These are phyloP conservation scores for Pachypeltis micranthus DNA, from an alignment of 1,140 invertebrate genomes.

Conservation along the genomic window DNA sequence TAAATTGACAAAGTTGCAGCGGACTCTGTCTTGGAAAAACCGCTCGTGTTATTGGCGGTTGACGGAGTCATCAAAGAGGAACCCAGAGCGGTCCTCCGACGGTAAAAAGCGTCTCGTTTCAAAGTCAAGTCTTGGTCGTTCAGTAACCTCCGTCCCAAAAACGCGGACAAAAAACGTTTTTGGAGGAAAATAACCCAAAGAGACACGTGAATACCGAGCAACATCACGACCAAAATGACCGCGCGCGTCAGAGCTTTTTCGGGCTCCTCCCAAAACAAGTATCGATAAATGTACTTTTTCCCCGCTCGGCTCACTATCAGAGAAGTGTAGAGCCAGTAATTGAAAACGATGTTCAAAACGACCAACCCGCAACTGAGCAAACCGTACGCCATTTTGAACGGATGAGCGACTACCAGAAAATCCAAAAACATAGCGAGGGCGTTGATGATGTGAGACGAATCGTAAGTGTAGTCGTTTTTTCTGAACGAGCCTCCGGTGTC, in stretches of 20 bases:
- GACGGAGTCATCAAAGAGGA: too few species aligned
- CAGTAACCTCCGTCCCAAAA: too few species aligned
- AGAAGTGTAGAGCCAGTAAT: not conserved
- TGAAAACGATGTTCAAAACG: not conserved
- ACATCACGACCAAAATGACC: not conserved
- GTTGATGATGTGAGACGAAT: not conserved
- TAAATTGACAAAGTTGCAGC: too few species aligned
- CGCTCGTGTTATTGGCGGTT: too few species aligned
- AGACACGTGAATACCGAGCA: not conserved
- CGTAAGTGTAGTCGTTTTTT: not conserved
- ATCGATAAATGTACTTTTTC: not conserved
- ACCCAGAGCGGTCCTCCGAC: too few species aligned
- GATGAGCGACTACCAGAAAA: not conserved
- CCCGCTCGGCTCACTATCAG: not conserved
- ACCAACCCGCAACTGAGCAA: not conserved
- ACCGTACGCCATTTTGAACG: not conserved
- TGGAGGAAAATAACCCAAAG: not conserved
- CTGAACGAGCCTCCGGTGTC: not conserved
- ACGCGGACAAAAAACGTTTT: not conserved
- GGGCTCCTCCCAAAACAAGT: not conserved
- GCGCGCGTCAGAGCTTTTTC: not conserved
- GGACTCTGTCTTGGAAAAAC: too few species aligned
- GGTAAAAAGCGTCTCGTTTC: too few species aligned
- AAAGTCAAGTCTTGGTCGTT: too few species aligned
- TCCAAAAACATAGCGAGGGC: not conserved